Percentiles rank a stretch among this genome's conserved stretches.
These are phyloP conservation scores for Aramus guarauna DNA, from an alignment of 2,113 vertebrate species.

Conservation along the genomic window DNA sequence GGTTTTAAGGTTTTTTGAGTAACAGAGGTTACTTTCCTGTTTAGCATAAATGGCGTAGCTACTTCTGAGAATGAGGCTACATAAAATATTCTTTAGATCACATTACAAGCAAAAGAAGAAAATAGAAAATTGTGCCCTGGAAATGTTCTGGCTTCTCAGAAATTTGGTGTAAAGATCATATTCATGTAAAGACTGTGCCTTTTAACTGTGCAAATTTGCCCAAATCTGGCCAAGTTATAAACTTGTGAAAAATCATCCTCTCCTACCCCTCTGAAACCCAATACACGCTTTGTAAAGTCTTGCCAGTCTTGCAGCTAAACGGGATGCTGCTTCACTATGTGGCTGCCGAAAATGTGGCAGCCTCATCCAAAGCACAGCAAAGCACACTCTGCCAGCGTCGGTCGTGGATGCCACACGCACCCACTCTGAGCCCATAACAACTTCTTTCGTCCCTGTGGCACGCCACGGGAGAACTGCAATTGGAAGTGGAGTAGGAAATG, in stretches of 20 bases:
- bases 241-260: background rate
- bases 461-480: background rate
- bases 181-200: background rate
- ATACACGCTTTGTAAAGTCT: background rate
- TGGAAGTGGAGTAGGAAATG: background rate
- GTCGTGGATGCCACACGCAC: accelerated
- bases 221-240: background rate
- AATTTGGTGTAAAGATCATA: background rate
- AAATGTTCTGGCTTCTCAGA: background rate
- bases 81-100: background rate
- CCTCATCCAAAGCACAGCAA: background rate
- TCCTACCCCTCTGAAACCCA: background rate
- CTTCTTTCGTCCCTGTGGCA: background rate
- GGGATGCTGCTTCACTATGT: background rate
- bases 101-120: background rate
- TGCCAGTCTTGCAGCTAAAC: background rate
- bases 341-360: background rate
- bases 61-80: background rate
- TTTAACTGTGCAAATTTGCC: background rate
- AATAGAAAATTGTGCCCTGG: background rate
- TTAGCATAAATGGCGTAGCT: background rate
- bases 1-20: background rate
- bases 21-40: background rate
- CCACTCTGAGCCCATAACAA: background rate
- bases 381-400: accelerated